Percentiles rank a stretch among this genome's conserved stretches.
These are phyloP conservation scores for Tetranychus piercei DNA, from an alignment of 2,888 invertebrate species.

Conservation along the genomic window DNA sequence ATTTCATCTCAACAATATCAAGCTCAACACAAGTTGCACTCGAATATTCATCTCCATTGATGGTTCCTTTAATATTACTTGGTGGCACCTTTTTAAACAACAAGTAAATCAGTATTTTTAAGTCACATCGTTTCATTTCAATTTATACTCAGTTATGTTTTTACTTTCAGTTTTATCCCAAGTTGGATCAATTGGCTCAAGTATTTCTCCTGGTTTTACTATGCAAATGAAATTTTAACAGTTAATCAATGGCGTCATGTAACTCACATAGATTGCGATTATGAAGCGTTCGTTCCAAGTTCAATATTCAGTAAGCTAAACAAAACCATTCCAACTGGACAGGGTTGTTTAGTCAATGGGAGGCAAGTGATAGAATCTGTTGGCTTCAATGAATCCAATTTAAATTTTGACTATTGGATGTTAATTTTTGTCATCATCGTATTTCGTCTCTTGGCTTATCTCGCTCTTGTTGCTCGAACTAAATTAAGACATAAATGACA, in stretches of 20 bases:
- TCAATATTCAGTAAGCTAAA: too few species aligned
- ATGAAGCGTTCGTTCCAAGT: not conserved
- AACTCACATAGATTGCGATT: constrained; percentile 52
- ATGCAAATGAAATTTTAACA: constrained; percentile 68
- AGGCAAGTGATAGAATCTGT: constrained; percentile 55
- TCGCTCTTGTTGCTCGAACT: constrained; percentile 40
- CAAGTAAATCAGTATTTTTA: constrained; percentile 40
- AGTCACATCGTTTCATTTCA: not conserved
- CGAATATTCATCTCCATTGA: constrained; percentile 70
- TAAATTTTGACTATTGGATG: constrained; percentile 50
- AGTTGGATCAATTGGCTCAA: constrained; percentile 65
- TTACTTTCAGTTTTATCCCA: constrained; percentile 43
- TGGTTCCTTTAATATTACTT: constrained; percentile 80
- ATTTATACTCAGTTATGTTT: too few species aligned
- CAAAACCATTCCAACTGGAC: not conserved
- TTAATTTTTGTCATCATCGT: constrained; percentile 49
- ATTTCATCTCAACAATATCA: constrained; percentile 70
- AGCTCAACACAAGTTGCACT: constrained; percentile 67
- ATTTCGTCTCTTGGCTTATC: constrained; percentile 55
- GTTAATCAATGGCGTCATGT: constrained; percentile 75
- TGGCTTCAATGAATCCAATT: constrained; percentile 53
- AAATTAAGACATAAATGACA: not conserved
- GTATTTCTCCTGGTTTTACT: constrained; percentile 76
- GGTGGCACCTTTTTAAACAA: constrained; percentile 87
- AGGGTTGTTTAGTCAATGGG: constrained; percentile 43